Evolutionary conservation across 2,888 invertebrate species (phyloP).

Genomic region (Philhelius pedissequus): DNA sequence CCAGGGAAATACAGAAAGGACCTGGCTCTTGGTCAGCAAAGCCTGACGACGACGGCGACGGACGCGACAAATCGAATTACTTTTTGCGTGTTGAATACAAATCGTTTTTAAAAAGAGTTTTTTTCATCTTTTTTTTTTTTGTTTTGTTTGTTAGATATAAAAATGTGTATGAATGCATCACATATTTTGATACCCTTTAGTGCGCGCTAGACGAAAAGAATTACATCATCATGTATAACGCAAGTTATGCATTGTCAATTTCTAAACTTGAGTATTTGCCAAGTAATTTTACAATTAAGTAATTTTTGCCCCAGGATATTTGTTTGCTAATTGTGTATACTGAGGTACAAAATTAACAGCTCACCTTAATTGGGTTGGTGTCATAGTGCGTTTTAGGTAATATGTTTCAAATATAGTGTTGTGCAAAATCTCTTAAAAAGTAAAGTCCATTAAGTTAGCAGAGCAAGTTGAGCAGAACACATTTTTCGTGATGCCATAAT

Average conservation of each 20-base stretch:
- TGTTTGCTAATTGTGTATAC: not conserved
- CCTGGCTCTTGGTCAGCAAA: not conserved
- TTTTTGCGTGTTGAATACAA: slow-evolving; percentile 56
- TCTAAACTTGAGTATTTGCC: not conserved
- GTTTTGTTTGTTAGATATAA: not conserved
- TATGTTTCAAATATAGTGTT: too few relatives aligned
- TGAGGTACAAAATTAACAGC: too few relatives aligned
- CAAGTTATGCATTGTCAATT: not conserved
- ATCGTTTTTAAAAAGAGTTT: slow-evolving; percentile 37
- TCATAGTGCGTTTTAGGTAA: too few relatives aligned
- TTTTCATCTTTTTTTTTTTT: not conserved
- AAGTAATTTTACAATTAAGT: not conserved
- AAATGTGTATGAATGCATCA: not conserved
- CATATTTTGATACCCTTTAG: not conserved
- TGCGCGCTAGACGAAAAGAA: not conserved
- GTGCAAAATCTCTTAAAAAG: too few relatives aligned
- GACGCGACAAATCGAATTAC: slow-evolving; percentile 54
- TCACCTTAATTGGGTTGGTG: too few relatives aligned
- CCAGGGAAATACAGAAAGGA: slow-evolving; percentile 12
- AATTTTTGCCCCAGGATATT: too few relatives aligned
- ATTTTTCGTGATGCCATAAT: too few relatives aligned
- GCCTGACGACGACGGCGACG: not conserved
- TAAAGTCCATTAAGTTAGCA: too few relatives aligned
- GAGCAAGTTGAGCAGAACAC: too few relatives aligned
- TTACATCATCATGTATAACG: not conserved